These are phyloP conservation scores for Penelope pileata DNA, from an alignment of 2,113 vertebrate species.

Conservation along the genomic window DNA sequence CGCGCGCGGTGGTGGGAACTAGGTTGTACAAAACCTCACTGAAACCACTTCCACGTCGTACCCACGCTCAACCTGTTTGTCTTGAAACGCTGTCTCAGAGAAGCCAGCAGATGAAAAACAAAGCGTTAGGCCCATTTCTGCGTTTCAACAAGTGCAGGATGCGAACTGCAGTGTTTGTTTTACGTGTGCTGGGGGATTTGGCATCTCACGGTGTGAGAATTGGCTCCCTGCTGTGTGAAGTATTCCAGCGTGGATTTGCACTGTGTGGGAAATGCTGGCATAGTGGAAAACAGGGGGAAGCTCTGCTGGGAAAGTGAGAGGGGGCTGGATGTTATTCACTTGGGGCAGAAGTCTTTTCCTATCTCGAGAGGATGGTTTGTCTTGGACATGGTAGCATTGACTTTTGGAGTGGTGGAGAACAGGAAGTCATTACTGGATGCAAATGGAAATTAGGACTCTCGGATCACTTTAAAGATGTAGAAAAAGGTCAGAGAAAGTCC, in stretches of 20 bases:
- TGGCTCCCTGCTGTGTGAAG: constrained; percentile 26
- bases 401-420: neutral
- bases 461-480: neutral
- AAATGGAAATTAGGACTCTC: neutral
- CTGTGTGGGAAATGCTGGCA: constrained; percentile 52
- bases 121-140: neutral
- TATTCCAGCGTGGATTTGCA: constrained; percentile 10
- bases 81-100: neutral
- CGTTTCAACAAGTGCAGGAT: constrained; percentile 32
- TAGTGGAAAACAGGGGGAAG: neutral
- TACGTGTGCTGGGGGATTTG: constrained; percentile 9
- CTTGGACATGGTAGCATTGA: neutral
- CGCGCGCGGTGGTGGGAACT: neutral
- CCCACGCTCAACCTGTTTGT: constrained; percentile 7
- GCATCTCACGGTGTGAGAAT: constrained; percentile 9
- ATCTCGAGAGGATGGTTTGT: constrained; percentile 23
- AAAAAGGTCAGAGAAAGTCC: neutral
- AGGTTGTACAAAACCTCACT: constrained; percentile 39
- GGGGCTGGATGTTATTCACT: constrained; percentile 39
- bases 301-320: constrained; percentile 60
- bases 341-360: constrained; percentile 7
- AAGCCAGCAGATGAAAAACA: neutral
- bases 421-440: constrained; percentile 3
- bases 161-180: neutral
- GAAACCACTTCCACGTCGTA: constrained; percentile 31